Evolutionary conservation across 2,888 invertebrate species (phyloP), one percentile per base, ranked within the genome.

Genomic region (Tenthredo livida): DNA sequence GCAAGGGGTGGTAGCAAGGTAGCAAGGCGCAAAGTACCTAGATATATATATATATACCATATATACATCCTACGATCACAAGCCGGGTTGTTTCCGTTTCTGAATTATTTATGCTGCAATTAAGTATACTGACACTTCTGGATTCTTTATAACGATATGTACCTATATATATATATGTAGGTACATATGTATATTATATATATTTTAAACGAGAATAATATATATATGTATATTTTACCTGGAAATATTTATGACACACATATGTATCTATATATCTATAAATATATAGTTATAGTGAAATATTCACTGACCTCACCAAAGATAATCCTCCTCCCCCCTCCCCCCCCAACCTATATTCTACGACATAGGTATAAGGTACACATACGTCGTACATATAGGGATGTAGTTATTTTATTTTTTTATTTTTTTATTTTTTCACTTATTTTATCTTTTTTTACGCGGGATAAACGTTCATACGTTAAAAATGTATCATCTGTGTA

Each of bases 21-120:
- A 47, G 47, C 47, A 47, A 3, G 47, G 12, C 15, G 1, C 47
- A 47, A 47, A 12, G 47, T 47, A 54, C 54, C 1, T n/a, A 50
- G 17, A 17, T 5, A 1, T 50, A 50, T 17, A 15, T 17, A 50
- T 17, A 47, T 15, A 12, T 47, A 47, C 3, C 33, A 1, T n/a
- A n/a, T n/a, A n/a, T 33, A 50, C 17, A 47, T 50, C 3, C 50
- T 17, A 17, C 50, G n/a, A n/a, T 5, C 7, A 87, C 78, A 17
- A 7, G 37, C 37, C 9, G n/a, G 5, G 37, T 70, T 33, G 17
- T 80, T 77, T 86, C 50, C 21, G 87, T 84, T 75, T 84, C 43
- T 89, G 88, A 87, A 90, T 89, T 88, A 89, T 90, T 89, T 84
- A 90, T 88, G 85, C 84, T 77, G 85, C 86, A 88, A 88, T 90